These are phyloP conservation scores for Megalopta genalis DNA, from an alignment of 1,140 invertebrate species.

Conservation along the genomic window DNA sequence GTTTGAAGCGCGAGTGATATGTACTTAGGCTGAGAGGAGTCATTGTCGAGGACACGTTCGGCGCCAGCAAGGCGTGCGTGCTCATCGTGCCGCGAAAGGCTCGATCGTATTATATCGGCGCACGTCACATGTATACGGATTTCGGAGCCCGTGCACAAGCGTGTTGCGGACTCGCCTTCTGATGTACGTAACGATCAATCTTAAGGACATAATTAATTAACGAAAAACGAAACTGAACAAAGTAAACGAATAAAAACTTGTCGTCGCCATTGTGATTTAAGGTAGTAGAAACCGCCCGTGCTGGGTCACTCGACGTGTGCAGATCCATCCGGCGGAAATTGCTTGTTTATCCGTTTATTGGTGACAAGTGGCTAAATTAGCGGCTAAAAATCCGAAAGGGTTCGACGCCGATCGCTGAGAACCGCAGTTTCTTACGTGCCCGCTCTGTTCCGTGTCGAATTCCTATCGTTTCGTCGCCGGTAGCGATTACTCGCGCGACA, in stretches of 20 bases:
- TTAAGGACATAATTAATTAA: conserved; percentile 54
- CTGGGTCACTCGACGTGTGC: conserved; percentile 44
- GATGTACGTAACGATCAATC: conserved; percentile 53
- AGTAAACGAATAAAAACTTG: conserved; percentile 68
- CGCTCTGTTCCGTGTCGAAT: background rate
- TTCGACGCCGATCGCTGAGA: background rate
- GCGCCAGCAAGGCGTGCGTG: background rate
- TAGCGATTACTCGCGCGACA: background rate
- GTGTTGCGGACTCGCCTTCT: conserved; percentile 29
- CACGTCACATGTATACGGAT: conserved; percentile 40
- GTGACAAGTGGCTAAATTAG: background rate
- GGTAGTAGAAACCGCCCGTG: conserved; percentile 52
- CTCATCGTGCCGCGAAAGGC: background rate
- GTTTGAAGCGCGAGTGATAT: too few relatives aligned
- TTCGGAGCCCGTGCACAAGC: conserved; percentile 40
- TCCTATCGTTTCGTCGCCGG: background rate
- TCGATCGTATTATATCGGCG: background rate
- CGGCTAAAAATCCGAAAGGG: background rate
- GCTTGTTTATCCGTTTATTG: conserved; percentile 22
- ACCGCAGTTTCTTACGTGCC: too few relatives aligned
- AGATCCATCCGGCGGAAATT: conserved; percentile 41
- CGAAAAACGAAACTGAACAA: conserved; percentile 23
- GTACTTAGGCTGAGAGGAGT: too few relatives aligned
- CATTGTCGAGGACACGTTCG: background rate
- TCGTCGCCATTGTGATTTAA: conserved; percentile 73